Conservation (phyloP, 1,140 invertebrate species). For the Kradibia gibbosae region DNA sequence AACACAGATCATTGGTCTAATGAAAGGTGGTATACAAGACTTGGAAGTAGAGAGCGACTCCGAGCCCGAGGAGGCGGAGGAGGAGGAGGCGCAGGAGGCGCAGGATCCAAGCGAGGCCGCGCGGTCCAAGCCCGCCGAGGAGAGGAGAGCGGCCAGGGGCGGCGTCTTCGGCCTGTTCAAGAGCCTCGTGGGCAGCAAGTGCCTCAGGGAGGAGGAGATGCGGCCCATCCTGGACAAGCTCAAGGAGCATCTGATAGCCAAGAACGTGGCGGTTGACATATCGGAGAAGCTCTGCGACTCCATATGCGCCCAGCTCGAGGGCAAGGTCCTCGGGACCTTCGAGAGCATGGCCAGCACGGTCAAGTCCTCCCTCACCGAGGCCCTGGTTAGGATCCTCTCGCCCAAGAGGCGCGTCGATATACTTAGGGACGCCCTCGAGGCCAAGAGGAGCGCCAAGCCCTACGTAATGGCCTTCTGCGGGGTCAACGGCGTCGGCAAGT, state of each 20-base stretch:
- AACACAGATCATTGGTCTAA: conserved; percentile 84
- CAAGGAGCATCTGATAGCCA: conserved; percentile 95
- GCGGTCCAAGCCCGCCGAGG: too few species aligned
- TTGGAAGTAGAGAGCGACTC: conserved; percentile 75
- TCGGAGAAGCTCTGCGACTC: conserved; percentile 95
- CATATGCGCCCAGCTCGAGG: conserved; percentile 92
- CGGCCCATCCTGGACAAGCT: conserved; percentile 93
- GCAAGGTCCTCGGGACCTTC: conserved; percentile 95
- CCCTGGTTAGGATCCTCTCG: conserved; percentile 92
- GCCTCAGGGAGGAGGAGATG: conserved; percentile 83
- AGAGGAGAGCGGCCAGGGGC: conserved; percentile 68
- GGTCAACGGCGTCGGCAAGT: conserved; percentile 99
- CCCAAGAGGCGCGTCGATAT: conserved; percentile 97
- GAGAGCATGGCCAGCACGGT: conserved; percentile 90
- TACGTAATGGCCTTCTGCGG: conserved; percentile 99
- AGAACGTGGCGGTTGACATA: conserved; percentile 99
- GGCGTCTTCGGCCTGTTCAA: conserved; percentile 88
- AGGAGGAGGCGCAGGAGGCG: conserved; percentile 59
- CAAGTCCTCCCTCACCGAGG: conserved; percentile 85
- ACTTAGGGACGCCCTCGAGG: conserved; percentile 94
- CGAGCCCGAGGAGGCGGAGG: conserved; percentile 69
- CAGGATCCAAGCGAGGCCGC: too few species aligned
- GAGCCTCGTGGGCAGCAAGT: conserved; percentile 90
- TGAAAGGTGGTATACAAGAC: conserved; percentile 83
- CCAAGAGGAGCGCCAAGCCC: conserved; percentile 85